A percentile compares a stretch with the other conserved stretches of the same genome.
Conservation (phyloP, 2,113 vertebrate species). For the Xiphorhynchus elegans region DNA sequence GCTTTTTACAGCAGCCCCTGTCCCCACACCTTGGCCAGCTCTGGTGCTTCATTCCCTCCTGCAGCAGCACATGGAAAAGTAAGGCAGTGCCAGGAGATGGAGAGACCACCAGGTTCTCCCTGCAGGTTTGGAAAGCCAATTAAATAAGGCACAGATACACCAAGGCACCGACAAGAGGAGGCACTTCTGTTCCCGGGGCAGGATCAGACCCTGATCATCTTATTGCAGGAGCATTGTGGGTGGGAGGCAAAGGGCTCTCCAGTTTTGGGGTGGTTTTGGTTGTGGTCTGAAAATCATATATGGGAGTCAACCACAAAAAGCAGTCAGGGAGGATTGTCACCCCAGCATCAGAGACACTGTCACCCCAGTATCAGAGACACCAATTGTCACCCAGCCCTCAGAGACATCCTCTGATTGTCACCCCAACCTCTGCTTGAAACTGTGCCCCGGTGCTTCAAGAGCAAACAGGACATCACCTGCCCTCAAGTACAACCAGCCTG, state of each 20-base stretch:
- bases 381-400: not conserved
- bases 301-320: not conserved
- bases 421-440: not conserved
- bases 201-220: not conserved
- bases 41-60: fast-evolving
- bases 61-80: not conserved
- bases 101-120: fast-evolving
- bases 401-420: not conserved
- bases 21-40: not conserved
- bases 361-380: not conserved
- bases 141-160: not conserved
- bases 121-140: not conserved
- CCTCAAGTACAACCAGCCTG: not conserved
- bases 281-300: not conserved
- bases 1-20: not conserved
- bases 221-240: fast-evolving
- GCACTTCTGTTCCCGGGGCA: not conserved
- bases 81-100: not conserved
- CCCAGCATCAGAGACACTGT: not conserved
- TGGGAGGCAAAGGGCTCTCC: not conserved
- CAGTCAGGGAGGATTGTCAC: not conserved
- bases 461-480: not conserved
- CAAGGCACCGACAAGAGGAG: not conserved
- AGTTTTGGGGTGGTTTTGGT: not conserved
- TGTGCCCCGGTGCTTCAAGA: not conserved